Evolutionary conservation across 2,888 invertebrate species (phyloP), one percentile per base, ranked within the genome.

Genomic region (Mamestra brassicae): DNA sequence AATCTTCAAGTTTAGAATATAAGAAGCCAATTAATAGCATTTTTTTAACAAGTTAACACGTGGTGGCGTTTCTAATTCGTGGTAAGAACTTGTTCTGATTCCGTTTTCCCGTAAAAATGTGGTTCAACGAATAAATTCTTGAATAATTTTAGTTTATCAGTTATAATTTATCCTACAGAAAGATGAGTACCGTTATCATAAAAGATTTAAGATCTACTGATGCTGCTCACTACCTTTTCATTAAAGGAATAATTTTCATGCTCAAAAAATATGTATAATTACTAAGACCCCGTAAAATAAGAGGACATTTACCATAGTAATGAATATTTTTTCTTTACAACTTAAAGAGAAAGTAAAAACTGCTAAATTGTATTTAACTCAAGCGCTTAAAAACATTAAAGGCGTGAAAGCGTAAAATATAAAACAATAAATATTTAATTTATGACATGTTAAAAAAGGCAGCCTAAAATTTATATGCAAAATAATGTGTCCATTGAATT

Each of bases 401-500:
- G 13, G 38, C 45, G 42, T 52, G 17, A 58, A 80, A 73, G 47
- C 47, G 38, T 57, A 47, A 34, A 67, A 63, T 61, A 72, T 67
- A 62, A 67, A 68, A 54, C 47, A 66, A 63, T 64, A 79, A 74
- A 71, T 60, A 68, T 61, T 76, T 8, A 50, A 74, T 50, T 67
- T 79, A 74, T 73, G 42, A 63, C 52, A 58, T 63, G 63, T 63
- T 74, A 77, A 74, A 71, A 75, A 63, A 64, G 50, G 60, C 70
- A 47, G 61, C 26, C 17, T 52, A 75, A 77, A 77, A 74, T 75
- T 38, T 72, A 65, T 63, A 50, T 71, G 63, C 11, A 58, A 77
- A 82, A 76, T 85, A 76, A 80, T 79, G 79, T 64, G 62, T 71
- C 81, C 85, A 88, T 85, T 86, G 81, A 89, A 87, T 87, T 87